phyloP scores from a whole-genome alignment of 2,888 invertebrate genomes.

The Dyspetes luteomarginatus region DNA sequence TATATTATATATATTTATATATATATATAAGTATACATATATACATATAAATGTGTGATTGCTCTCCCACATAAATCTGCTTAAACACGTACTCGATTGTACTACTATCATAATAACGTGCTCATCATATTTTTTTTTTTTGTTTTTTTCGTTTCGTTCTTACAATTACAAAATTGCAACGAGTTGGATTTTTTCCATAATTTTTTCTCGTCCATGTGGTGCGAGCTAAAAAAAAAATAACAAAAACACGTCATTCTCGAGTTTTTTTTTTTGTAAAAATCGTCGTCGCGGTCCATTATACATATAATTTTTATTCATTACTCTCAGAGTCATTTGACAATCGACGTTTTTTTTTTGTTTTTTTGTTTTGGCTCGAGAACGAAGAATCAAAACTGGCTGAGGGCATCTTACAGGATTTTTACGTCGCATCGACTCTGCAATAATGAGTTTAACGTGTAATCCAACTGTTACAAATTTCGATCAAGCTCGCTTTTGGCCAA shows the following conservation, averaged over 20 bases:
- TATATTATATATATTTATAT: slow-evolving; percentile 1
- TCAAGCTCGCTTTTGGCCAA: slow-evolving; percentile 40
- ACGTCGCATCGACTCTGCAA: slow-evolving; percentile 12
- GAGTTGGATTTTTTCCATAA: slow-evolving; percentile 27
- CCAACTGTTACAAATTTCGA: slow-evolving; percentile 2
- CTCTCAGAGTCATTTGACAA: slow-evolving; percentile 17
- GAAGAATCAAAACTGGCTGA: slow-evolving; percentile 28
- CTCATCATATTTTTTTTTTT: slow-evolving; percentile 49
- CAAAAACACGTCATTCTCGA: slow-evolving; percentile 23
- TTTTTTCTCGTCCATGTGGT: not conserved
- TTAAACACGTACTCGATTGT: slow-evolving; percentile 63
- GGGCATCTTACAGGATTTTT: slow-evolving; percentile 41
- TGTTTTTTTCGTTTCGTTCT: slow-evolving; percentile 15
- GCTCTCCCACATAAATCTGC: slow-evolving; percentile 34
- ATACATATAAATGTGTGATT: slow-evolving; percentile 26
- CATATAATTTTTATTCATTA: slow-evolving; percentile 11
- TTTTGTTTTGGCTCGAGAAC: slow-evolving; percentile 42
- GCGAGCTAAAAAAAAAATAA: not conserved
- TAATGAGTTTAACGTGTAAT: slow-evolving; percentile 19
- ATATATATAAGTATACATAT: slow-evolving; percentile 7
- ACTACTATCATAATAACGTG: slow-evolving; percentile 65
- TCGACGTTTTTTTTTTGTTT: not conserved
- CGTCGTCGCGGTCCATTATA: not conserved
- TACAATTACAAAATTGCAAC: slow-evolving; percentile 53
- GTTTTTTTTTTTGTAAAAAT: too few relatives aligned